A percentile compares a stretch with the other conserved stretches of the same genome.
Evolutionary conservation across 2,113 vertebrate species (phyloP).

Genomic region (Gavialis gangeticus): DNA sequence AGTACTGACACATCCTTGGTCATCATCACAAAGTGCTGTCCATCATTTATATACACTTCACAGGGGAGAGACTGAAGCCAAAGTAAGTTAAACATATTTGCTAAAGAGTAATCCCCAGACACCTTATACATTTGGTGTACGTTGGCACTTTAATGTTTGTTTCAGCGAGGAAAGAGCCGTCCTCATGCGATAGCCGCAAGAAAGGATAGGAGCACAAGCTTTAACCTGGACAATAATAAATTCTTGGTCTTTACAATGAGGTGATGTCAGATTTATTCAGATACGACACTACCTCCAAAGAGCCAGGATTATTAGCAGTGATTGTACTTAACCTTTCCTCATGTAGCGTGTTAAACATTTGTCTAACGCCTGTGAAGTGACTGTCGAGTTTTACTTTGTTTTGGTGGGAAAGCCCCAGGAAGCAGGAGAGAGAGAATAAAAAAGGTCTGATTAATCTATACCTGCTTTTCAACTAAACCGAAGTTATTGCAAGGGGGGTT

Average conservation of each 20-base stretch:
- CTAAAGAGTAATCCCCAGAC: constrained; percentile 61
- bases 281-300: constrained; percentile 49
- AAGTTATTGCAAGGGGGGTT: not conserved
- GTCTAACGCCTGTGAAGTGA: constrained; percentile 37
- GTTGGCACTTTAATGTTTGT: constrained; percentile 66
- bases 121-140: constrained; percentile 56
- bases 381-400: constrained; percentile 20
- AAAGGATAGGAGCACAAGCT: constrained; percentile 58
- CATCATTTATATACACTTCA: constrained; percentile 98
- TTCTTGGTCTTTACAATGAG: constrained; percentile 69
- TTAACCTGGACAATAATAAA: constrained; percentile 71
- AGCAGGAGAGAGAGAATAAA: constrained; percentile 33
- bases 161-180: constrained; percentile 70
- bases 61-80: constrained; percentile 98
- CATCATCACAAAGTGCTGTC: constrained; percentile 95
- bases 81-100: constrained; percentile 85
- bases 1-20: constrained; percentile 97
- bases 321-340: constrained; percentile 71
- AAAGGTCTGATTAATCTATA: not conserved
- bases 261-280: constrained; percentile 74
- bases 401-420: constrained; percentile 46
- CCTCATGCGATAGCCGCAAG: constrained; percentile 39
- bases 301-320: constrained; percentile 60
- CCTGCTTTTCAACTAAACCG: not conserved
- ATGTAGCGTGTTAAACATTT: constrained; percentile 59